Evolutionary conservation across 1,140 invertebrate species (phyloP).

Genomic region (Pseudomyrmex cubaensis): DNA sequence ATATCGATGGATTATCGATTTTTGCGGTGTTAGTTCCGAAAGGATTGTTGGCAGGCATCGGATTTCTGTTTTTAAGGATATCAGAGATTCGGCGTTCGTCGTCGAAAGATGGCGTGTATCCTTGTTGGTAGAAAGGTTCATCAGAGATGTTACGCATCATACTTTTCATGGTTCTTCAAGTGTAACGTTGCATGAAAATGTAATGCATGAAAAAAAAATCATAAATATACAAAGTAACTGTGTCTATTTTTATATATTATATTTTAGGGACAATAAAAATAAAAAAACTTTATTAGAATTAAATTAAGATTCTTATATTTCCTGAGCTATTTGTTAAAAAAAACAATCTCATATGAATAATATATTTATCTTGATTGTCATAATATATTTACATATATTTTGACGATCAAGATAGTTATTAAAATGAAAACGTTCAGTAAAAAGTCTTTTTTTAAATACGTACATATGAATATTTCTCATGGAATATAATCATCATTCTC

Average conservation of each 20-base stretch:
- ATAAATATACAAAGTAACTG: no score
- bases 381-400: not conserved
- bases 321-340: constrained; percentile 3
- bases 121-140: constrained; percentile 7
- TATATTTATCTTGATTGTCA: no score
- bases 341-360: not conserved
- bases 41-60: not conserved
- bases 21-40: constrained; percentile 33
- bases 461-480: not conserved
- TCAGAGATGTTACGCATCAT: constrained; percentile 10
- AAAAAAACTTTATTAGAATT: not conserved
- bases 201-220: not conserved
- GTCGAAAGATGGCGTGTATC: constrained; percentile 38
- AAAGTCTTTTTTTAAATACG: not conserved
- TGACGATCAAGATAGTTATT: not conserved
- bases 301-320: not conserved
- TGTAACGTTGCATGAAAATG: constrained; percentile 6
- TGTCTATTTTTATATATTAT: not conserved
- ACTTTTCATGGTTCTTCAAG: constrained; percentile 2
- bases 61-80: constrained; percentile 51
- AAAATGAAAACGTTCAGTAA: not conserved
- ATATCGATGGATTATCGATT: constrained; percentile 3
- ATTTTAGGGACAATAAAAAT: not conserved
- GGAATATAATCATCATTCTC: constrained; percentile 4
- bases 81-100: constrained; percentile 48